Percentiles rank a stretch among this genome's conserved stretches.
These are phyloP conservation scores for Loris lydekkerianus DNA, from an alignment of 2,797 vertebrate genomes.

Conservation along the genomic window DNA sequence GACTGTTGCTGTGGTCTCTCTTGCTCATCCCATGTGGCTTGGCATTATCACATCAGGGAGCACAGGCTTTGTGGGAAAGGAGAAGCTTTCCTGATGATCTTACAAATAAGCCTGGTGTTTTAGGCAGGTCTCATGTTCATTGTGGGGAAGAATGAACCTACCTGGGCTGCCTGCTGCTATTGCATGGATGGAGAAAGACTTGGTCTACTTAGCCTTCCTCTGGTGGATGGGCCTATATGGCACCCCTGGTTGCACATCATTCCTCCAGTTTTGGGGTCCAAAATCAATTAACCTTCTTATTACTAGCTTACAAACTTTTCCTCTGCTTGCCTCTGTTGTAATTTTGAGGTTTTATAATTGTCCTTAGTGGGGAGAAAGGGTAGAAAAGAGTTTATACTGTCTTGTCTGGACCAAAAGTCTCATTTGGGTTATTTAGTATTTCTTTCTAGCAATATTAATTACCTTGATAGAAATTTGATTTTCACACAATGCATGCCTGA, in stretches of 20 bases:
- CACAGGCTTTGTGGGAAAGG: not conserved
- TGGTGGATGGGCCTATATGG: not conserved
- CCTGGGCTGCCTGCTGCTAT: not conserved
- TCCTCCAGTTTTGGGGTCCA: not conserved
- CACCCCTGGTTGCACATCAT: rapidly evolving
- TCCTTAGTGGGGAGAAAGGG: not conserved
- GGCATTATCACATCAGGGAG: not conserved
- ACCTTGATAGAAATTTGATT: not conserved
- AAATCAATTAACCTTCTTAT: not conserved
- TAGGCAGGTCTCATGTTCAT: not conserved
- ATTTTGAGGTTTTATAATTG: not conserved
- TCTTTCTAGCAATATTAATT: not conserved
- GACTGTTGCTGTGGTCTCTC: not conserved
- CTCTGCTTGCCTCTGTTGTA: not conserved
- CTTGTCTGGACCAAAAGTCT: not conserved
- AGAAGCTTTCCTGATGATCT: not conserved
- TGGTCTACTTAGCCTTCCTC: too few species aligned
- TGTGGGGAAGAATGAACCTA: not conserved
- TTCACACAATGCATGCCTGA: not conserved
- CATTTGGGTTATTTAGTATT: not conserved
- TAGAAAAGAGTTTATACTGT: not conserved
- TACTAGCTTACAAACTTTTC: not conserved
- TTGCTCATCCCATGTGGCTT: not conserved
- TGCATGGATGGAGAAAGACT: not conserved
- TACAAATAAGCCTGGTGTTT: not conserved